These are phyloP conservation scores for Oscheius sp. DNA, from an alignment of 2,888 invertebrate species.

Conservation along the genomic window DNA sequence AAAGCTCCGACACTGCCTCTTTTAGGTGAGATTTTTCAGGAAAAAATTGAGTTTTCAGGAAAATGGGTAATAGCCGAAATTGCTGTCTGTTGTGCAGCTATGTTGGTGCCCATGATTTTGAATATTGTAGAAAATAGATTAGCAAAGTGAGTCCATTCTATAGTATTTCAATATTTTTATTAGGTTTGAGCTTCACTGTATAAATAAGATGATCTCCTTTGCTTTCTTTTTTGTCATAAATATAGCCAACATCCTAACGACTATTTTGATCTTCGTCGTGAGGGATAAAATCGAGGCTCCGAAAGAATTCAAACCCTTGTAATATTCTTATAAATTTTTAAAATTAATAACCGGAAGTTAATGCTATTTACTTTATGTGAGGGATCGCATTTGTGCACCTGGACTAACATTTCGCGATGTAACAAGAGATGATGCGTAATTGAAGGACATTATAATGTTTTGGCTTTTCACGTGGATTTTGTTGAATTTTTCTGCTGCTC, in stretches of 20 bases:
- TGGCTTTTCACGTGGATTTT: too few relatives aligned
- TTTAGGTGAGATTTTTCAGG: background rate
- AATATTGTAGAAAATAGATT: background rate
- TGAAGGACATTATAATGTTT: too few relatives aligned
- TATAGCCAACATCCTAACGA: background rate
- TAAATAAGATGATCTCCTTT: background rate
- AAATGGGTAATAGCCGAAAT: slow-evolving; percentile 17
- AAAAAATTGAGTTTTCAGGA: background rate
- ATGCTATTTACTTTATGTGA: too few relatives aligned
- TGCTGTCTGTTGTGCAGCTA: background rate
- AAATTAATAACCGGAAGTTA: too few relatives aligned
- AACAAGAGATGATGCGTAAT: too few relatives aligned
- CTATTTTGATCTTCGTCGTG: background rate
- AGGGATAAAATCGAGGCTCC: background rate
- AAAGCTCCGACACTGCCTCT: slow-evolving; percentile 1
- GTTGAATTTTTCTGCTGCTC: too few relatives aligned
- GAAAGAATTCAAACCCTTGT: background rate
- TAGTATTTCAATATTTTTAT: background rate
- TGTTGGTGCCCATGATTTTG: slow-evolving; percentile 2
- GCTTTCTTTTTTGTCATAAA: background rate
- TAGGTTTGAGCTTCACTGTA: background rate
- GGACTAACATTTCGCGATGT: too few relatives aligned
- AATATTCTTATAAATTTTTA: too few relatives aligned
- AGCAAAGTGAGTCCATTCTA: background rate
- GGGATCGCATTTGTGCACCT: too few relatives aligned